Percentiles rank a stretch among this genome's conserved stretches.
phyloP scores from a whole-genome alignment of 2,797 vertebrate species.

The Margarornis squamiger region DNA sequence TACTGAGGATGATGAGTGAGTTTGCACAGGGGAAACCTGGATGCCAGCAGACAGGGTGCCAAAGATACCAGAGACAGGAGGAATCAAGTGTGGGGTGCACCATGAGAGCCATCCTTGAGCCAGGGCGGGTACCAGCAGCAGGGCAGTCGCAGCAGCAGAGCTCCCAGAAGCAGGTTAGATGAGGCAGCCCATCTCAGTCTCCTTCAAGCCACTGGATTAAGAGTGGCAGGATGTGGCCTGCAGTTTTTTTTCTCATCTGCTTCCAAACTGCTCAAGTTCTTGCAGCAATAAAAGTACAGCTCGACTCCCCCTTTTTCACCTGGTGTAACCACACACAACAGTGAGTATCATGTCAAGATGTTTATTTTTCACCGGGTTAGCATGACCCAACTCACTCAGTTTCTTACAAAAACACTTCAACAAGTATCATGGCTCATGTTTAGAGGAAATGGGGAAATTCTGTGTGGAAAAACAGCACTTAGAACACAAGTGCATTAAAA shows the following conservation, averaged over 20 bases:
- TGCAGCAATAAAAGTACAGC: slow-evolving; percentile 8
- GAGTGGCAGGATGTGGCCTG: slow-evolving; percentile 5
- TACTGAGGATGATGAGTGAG: neutral
- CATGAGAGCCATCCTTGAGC: neutral
- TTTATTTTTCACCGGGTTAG: slow-evolving; percentile 47
- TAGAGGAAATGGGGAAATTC: slow-evolving; percentile 53
- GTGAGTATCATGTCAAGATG: slow-evolving; percentile 41
- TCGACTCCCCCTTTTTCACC: neutral
- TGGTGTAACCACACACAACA: neutral
- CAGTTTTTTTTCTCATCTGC: neutral
- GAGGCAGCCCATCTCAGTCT: neutral
- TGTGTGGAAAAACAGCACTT: slow-evolving; percentile 53
- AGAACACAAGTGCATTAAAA: slow-evolving; percentile 53
- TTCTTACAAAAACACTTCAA: slow-evolving; percentile 31
- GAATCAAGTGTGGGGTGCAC: neutral
- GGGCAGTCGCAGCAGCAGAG: neutral
- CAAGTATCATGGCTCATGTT: neutral
- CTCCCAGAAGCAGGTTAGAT: neutral
- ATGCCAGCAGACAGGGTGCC: neutral
- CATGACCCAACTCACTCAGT: slow-evolving; percentile 33
- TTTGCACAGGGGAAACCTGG: neutral
- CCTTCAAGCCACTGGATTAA: neutral
- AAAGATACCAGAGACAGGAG: neutral
- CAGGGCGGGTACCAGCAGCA: neutral
- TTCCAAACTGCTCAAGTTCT: neutral